Conservation (phyloP, 2,113 vertebrate species). For the Pachypanchax playfairii region DNA sequence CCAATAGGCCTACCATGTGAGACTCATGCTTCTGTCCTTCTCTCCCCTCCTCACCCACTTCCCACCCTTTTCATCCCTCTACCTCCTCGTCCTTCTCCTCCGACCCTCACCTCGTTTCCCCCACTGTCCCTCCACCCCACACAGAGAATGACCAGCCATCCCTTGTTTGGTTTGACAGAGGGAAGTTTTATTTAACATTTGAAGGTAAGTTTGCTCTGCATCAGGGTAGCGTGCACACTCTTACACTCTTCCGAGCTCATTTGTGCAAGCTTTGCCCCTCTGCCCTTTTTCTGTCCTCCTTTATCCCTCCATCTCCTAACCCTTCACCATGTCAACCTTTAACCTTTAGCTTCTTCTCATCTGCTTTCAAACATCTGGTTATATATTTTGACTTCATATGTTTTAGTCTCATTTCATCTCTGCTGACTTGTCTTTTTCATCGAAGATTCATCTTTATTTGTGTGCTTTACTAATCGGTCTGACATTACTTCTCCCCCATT, state of each 20-base stretch:
- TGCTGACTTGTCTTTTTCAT: conserved; percentile 37
- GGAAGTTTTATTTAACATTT: conserved; percentile 99
- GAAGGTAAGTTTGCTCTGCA: conserved; percentile 96
- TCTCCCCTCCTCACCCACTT: conserved; percentile 81
- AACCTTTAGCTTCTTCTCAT: conserved; percentile 37
- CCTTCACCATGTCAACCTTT: conserved; percentile 32
- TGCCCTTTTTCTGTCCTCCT: conserved; percentile 30
- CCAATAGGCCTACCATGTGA: conserved; percentile 88
- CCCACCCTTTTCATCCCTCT: conserved; percentile 68
- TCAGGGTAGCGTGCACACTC: conserved; percentile 72
- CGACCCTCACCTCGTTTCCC: conserved; percentile 71
- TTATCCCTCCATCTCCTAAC: conserved; percentile 37
- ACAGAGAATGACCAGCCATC: conserved; percentile 99
- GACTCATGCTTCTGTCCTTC: conserved; percentile 97
- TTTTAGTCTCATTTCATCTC: conserved; percentile 54
- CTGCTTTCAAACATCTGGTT: conserved; percentile 23
- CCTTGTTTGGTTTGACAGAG: conserved; percentile 99
- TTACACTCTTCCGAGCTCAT: conserved; percentile 74
- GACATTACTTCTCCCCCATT: conserved; percentile 34
- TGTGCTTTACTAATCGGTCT: conserved; percentile 56
- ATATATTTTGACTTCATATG: conserved; percentile 35
- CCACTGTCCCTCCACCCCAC: conserved; percentile 84
- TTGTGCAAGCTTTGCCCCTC: conserved; percentile 69
- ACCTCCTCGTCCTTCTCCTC: conserved; percentile 76
- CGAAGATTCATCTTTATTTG: conserved; percentile 44